phyloP scores from a whole-genome alignment of 2,113 vertebrate genomes.

The Forbesichthys papilliferus region DNA sequence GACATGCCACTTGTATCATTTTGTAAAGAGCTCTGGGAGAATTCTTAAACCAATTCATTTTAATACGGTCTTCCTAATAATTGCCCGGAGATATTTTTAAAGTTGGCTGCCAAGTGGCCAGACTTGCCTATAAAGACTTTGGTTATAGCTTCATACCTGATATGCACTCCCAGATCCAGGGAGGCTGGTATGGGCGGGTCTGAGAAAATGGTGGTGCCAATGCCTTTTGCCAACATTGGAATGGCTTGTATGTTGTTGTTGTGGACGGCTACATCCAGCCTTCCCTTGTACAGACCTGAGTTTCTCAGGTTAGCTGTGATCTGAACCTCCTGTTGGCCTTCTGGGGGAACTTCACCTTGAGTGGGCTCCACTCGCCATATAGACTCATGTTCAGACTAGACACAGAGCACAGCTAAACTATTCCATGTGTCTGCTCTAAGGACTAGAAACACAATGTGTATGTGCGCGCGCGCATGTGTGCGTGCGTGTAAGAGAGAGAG shows the following conservation, averaged over 20 bases:
- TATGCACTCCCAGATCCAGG: conserved; percentile 81
- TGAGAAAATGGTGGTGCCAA: conserved; percentile 83
- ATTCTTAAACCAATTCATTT: too few relatives aligned
- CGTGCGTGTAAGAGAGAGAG: background rate
- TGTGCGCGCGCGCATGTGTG: conserved; percentile 5
- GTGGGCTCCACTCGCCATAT: conserved; percentile 80
- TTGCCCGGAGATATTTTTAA: too few relatives aligned
- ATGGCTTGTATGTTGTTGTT: conserved; percentile 70
- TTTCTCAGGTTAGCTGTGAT: conserved; percentile 82
- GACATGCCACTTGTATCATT: too few relatives aligned
- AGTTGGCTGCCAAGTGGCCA: too few relatives aligned
- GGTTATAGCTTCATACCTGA: conserved; percentile 76
- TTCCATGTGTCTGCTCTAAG: background rate
- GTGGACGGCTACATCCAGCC: conserved; percentile 73
- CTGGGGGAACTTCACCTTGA: conserved; percentile 74
- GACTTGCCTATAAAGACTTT: too few relatives aligned
- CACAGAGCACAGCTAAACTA: conserved; percentile 6
- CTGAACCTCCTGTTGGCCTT: conserved; percentile 66
- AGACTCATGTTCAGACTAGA: conserved; percentile 69
- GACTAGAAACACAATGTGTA: background rate
- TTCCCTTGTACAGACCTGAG: conserved; percentile 70
- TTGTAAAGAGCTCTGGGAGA: too few relatives aligned
- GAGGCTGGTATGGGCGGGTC: conserved; percentile 79
- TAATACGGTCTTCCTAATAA: too few relatives aligned
- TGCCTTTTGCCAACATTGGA: conserved; percentile 74